phyloP scores from a whole-genome alignment of 30 jellyfish, hydroid and myxozoan species.

The Mastigias papua region DNA sequence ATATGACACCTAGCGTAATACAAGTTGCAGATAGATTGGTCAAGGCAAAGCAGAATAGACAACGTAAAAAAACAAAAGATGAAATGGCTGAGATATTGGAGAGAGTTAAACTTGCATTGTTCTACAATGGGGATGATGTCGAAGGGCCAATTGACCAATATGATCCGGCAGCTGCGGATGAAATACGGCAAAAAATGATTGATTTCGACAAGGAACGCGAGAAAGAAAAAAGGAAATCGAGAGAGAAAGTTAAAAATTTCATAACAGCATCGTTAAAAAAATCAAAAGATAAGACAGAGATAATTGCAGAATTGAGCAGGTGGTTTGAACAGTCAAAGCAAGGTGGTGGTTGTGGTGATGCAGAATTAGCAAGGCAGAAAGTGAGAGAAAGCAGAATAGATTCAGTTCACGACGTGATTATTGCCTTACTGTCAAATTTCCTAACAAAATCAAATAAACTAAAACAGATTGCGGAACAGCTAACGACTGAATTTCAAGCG shows the following conservation, averaged over 20 bases:
- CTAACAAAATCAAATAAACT: slow-evolving; percentile 13
- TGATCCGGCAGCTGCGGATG: slow-evolving; percentile 34
- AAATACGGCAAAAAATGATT: slow-evolving; percentile 17
- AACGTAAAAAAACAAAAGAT: slow-evolving; percentile 52
- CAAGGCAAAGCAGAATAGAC: slow-evolving; percentile 51
- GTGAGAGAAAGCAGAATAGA: slow-evolving; percentile 9
- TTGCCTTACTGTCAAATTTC: slow-evolving; percentile 28
- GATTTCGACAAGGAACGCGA: slow-evolving; percentile 72
- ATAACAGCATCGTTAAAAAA: slow-evolving; percentile 28
- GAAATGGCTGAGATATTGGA: slow-evolving; percentile 62
- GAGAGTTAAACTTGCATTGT: slow-evolving; percentile 66
- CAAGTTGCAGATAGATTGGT: slow-evolving; percentile 78
- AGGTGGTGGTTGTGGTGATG: slow-evolving; percentile 14
- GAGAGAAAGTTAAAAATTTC: slow-evolving; percentile 50
- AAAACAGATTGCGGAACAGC: slow-evolving; percentile 25
- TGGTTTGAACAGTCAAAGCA: slow-evolving; percentile 55
- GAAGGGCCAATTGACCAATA: not conserved
- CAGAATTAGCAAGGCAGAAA: slow-evolving; percentile 6
- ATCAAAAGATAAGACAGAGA: slow-evolving; percentile 28
- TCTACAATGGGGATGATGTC: slow-evolving; percentile 54
- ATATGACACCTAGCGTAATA: slow-evolving; percentile 54
- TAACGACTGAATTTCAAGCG: slow-evolving; percentile 3
- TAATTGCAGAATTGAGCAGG: slow-evolving; percentile 56
- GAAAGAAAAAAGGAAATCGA: slow-evolving; percentile 58
- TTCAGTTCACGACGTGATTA: slow-evolving; percentile 18